These are phyloP conservation scores for Phania funesta DNA, from an alignment of 2,888 invertebrate species.

Conservation along the genomic window DNA sequence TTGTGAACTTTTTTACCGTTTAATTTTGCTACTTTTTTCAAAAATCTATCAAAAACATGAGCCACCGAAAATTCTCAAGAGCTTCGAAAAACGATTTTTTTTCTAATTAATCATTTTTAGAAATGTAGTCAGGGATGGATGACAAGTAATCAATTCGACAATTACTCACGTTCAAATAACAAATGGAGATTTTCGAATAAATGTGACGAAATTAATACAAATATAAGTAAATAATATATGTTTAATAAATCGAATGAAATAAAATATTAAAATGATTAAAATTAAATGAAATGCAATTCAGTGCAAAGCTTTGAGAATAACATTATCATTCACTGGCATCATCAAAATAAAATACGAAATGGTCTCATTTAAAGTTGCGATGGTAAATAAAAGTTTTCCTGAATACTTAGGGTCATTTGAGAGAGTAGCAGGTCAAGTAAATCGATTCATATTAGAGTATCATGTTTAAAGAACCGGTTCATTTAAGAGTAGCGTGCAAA, in stretches of 20 bases:
- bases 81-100: conserved; percentile 28
- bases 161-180: conserved; percentile 5
- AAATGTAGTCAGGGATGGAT: background rate
- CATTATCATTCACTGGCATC: conserved; percentile 57
- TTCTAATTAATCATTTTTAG: conserved; percentile 54
- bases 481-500: background rate
- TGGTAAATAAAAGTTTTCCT: background rate
- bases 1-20: too few species aligned
- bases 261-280: conserved; percentile 28
- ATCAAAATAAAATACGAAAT: conserved; percentile 51
- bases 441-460: too few species aligned
- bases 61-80: too few species aligned
- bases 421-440: too few species aligned
- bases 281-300: conserved; percentile 34
- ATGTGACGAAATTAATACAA: conserved; percentile 39
- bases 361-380: conserved; percentile 37
- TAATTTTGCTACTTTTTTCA: too few species aligned
- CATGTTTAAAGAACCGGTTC: background rate
- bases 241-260: conserved; percentile 5
- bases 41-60: too few species aligned
- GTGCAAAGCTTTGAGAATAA: conserved; percentile 14
- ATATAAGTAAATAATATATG: conserved; percentile 20
- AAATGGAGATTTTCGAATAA: conserved; percentile 41
- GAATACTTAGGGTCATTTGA: too few species aligned
- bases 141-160: conserved; percentile 43